phyloP scores from a whole-genome alignment of 2,888 invertebrate species.

The Drosophila nr. perissopoda region DNA sequence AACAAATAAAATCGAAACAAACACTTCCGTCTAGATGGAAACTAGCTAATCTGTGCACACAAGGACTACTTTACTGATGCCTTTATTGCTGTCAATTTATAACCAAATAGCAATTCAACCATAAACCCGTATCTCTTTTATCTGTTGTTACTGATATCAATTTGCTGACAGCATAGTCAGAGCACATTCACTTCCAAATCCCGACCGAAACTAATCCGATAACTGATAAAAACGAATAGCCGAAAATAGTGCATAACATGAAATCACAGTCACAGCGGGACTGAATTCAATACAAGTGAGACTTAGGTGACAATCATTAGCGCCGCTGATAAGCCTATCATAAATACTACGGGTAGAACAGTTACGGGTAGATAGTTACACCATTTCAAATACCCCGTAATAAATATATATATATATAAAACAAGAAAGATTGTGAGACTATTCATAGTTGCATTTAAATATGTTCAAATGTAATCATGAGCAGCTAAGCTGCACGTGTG shows the following conservation, averaged over 20 bases:
- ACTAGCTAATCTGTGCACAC: not conserved
- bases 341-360: conserved; percentile 2
- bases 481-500: not conserved
- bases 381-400: not conserved
- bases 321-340: conserved; percentile 39
- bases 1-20: not conserved
- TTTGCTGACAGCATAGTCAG: conserved; percentile 17
- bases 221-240: conserved; percentile 45
- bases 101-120: not conserved
- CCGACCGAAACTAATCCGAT: conserved; percentile 10
- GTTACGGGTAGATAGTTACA: conserved; percentile 12
- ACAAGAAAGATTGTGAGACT: not conserved
- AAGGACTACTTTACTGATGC: not conserved
- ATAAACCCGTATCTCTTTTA: conserved; percentile 17
- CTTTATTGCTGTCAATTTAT: not conserved
- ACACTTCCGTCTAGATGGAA: not conserved
- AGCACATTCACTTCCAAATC: conserved; percentile 17
- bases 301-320: conserved; percentile 16
- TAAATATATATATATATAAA: too few relatives aligned
- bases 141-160: conserved; percentile 18
- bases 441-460: not conserved
- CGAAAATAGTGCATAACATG: conserved; percentile 15
- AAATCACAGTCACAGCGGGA: conserved; percentile 38
- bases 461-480: not conserved
- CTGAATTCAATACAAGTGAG: conserved; percentile 4